Conservation (phyloP, 1,140 invertebrate species). For the Polyergus mexicanus region DNA sequence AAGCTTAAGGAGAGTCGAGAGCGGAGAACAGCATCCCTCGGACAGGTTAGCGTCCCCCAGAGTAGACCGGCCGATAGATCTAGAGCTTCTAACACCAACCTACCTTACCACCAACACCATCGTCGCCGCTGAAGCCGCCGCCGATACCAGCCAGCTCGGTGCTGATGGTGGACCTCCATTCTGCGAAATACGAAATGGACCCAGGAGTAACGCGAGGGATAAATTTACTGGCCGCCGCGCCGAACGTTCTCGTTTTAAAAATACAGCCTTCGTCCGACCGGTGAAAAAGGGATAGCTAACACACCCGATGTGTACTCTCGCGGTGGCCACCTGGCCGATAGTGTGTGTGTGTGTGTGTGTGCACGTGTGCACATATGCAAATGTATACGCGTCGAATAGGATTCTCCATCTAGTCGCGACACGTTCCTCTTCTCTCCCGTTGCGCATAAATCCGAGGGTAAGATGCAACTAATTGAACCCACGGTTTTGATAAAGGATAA, state of each 20-base stretch:
- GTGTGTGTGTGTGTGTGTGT: neutral
- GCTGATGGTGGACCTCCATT: slow-evolving; percentile 62
- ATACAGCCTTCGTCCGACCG: slow-evolving; percentile 59
- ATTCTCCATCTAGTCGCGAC: slow-evolving; percentile 62
- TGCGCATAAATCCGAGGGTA: slow-evolving; percentile 64
- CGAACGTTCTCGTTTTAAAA: slow-evolving; percentile 67
- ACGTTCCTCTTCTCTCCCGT: slow-evolving; percentile 36
- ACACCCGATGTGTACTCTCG: slow-evolving; percentile 22
- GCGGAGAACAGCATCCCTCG: slow-evolving; percentile 71
- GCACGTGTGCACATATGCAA: neutral
- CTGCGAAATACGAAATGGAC: slow-evolving; percentile 80
- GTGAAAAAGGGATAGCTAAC: slow-evolving; percentile 54
- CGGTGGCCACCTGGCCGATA: neutral
- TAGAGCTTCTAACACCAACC: slow-evolving; percentile 75
- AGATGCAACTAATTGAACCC: slow-evolving; percentile 68
- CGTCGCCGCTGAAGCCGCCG: neutral
- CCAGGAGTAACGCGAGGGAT: slow-evolving; percentile 78
- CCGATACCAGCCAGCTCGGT: slow-evolving; percentile 37
- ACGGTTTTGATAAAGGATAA: slow-evolving; percentile 54
- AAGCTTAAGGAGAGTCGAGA: slow-evolving; percentile 38
- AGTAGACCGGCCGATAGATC: slow-evolving; percentile 78
- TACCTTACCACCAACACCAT: neutral
- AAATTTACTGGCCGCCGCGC: slow-evolving; percentile 79
- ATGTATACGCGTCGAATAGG: neutral
- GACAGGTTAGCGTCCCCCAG: slow-evolving; percentile 77